A percentile compares a stretch with the other conserved stretches of the same genome.
Evolutionary conservation across 2,797 vertebrate species (phyloP).

Genomic region (Australoheros facetus): DNA sequence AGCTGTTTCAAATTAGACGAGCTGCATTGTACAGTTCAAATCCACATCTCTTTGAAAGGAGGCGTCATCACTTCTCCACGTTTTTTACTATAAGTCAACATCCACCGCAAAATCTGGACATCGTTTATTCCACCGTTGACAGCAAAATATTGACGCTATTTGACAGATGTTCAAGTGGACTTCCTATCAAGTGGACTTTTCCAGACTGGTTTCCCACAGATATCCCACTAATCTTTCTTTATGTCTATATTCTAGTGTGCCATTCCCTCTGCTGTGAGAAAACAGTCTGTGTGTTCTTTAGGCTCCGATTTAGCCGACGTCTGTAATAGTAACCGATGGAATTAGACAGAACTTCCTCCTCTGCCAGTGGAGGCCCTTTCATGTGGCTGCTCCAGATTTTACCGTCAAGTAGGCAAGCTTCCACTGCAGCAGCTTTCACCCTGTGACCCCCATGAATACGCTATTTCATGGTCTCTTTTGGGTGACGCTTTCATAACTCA

Average conservation of each 20-base stretch:
- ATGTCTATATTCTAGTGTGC: conserved; percentile 46
- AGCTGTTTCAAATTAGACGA: conserved; percentile 53
- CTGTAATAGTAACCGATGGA: conserved; percentile 77
- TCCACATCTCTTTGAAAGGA: background rate
- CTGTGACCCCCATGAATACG: conserved; percentile 34
- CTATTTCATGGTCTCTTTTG: conserved; percentile 7
- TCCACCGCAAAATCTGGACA: background rate
- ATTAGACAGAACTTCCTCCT: conserved; percentile 71
- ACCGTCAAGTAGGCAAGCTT: conserved; percentile 43
- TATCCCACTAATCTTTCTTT: conserved; percentile 57
- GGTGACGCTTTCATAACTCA: conserved; percentile 2
- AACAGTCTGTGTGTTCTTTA: conserved; percentile 79
- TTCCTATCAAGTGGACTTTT: conserved; percentile 54
- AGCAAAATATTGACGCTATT: conserved; percentile 21
- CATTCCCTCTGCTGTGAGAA: conserved; percentile 60
- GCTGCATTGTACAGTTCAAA: background rate
- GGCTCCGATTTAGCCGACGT: conserved; percentile 74
- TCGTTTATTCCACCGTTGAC: conserved; percentile 11
- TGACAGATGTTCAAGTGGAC: conserved; percentile 33
- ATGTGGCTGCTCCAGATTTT: conserved; percentile 72
- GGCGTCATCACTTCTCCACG: background rate
- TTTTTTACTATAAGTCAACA: background rate
- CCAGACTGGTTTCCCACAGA: conserved; percentile 68
- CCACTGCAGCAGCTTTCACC: conserved; percentile 46
- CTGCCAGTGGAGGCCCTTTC: conserved; percentile 63